A percentile compares a stretch with the other conserved stretches of the same genome.
Evolutionary conservation across 2,797 vertebrate species (phyloP).

Genomic region (Gorsachius magnificus): DNA sequence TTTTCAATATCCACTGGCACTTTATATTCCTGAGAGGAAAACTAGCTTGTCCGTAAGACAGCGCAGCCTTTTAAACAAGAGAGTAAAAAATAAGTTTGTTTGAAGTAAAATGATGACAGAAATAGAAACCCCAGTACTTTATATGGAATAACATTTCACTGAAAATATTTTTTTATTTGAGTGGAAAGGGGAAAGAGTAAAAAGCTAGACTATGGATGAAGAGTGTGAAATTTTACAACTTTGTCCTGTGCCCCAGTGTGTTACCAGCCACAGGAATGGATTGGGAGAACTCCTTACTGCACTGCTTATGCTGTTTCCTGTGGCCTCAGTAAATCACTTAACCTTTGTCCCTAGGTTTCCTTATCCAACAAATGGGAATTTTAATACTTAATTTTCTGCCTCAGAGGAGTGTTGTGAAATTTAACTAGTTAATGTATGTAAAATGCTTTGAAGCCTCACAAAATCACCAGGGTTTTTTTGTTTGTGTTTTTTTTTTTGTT

Average conservation of each 20-base stretch:
- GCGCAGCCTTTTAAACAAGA: not conserved
- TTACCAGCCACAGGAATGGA: not conserved
- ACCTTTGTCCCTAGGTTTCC: slow-evolving; percentile 47
- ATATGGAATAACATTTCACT: not conserved
- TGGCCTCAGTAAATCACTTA: slow-evolving; percentile 47
- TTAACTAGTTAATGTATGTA: slow-evolving; percentile 10
- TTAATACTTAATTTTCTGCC: slow-evolving; percentile 53
- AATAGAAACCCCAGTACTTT: not conserved
- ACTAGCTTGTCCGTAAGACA: not conserved
- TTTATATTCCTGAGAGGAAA: not conserved
- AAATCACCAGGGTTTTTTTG: not conserved
- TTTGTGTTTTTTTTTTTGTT: too few species aligned
- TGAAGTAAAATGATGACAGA: not conserved
- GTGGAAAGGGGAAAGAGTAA: not conserved
- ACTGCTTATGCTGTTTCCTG: not conserved
- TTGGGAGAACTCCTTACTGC: not conserved
- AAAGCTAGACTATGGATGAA: not conserved
- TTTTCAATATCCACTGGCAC: not conserved
- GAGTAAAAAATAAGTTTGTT: not conserved
- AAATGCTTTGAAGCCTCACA: slow-evolving; percentile 2
- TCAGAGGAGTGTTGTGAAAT: slow-evolving; percentile 16
- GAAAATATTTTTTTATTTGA: not conserved
- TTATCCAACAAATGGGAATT: slow-evolving; percentile 41
- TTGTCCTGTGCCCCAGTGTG: not conserved
- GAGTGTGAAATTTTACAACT: not conserved